Evolutionary conservation across 2,113 vertebrate genomes (phyloP), one percentile per base, ranked within the genome.

Genomic region (Nothoprocta pentlandii): DNA sequence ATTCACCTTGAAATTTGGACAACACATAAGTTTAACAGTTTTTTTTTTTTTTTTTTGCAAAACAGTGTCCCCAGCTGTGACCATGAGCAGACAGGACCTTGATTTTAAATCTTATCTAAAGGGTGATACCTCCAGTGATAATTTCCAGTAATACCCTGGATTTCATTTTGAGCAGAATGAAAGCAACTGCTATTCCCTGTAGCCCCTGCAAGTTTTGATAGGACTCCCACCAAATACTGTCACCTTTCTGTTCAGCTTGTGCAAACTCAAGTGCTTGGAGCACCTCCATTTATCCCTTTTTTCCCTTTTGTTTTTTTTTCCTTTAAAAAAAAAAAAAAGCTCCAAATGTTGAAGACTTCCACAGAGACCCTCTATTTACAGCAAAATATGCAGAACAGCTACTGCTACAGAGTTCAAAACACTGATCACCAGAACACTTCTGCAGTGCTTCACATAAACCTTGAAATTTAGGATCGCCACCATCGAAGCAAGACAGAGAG

Each of bases 341-440:
- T 36, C 34, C 1, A 2, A 34, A 39, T 2, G 34, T 4, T 10
- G 20, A 67, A 30, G 6, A 6, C 44, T 51, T 51, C 25, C 61
- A 42, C 44, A 26, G 26, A 67, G 36, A 25, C 21, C 25, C 30
- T 1, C 7, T 3, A 16, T 8, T 7, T 42, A 9, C 39, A 36
- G 22, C 5, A 1, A 17, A 25, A 9, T 2, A 9, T 2, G 25
- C 2, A 12, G 21, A 59, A 34, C 20, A 36, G 23, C 44, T 15
- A 28, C 46, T 26, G 32, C 46, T n/a, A 12, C 26, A 25, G 22
- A 16, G 47, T 9, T 9, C 7, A 32, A 41, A 34, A 68, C 32
- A 5, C 41, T 15, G 30, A 22, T 42, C 7, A 28, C 44, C 44
- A 28, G 25, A 25, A 42, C 1, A 53, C 28, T 28, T 8, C 75